Evolutionary conservation across 2,888 invertebrate species (phyloP).

Genomic region (Pherbina coryleti): DNA sequence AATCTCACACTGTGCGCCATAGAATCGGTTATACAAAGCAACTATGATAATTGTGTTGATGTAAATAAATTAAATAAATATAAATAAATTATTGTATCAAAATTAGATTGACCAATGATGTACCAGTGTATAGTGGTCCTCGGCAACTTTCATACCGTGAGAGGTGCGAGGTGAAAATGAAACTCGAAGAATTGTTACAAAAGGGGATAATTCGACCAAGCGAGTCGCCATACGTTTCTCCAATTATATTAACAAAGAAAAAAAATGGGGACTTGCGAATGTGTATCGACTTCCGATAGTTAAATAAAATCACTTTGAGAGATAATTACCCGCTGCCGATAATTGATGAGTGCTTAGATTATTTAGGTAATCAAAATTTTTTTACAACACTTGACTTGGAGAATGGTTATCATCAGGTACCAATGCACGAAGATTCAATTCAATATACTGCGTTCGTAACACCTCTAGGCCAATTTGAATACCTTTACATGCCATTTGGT

Average conservation of each 20-base stretch:
- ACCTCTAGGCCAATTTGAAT: slow-evolving; percentile 49
- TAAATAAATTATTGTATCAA: neutral
- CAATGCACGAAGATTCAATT: slow-evolving; percentile 45
- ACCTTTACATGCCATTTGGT: slow-evolving; percentile 30
- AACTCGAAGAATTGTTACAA: too few relatives aligned
- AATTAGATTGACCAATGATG: neutral
- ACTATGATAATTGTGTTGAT: neutral
- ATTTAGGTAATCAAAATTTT: neutral
- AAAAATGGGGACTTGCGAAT: slow-evolving; percentile 32
- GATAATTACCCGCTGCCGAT: slow-evolving; percentile 21
- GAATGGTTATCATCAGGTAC: slow-evolving; percentile 48
- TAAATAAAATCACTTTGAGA: neutral
- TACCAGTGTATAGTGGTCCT: neutral
- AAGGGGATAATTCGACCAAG: too few relatives aligned
- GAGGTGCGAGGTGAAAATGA: neutral
- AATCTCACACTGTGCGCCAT: too few relatives aligned
- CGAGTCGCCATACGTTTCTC: too few relatives aligned
- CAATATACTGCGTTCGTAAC: slow-evolving; percentile 51
- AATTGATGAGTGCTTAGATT: slow-evolving; percentile 23
- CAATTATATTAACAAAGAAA: slow-evolving; percentile 37
- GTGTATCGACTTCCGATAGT: neutral
- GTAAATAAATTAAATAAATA: neutral
- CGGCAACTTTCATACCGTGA: neutral
- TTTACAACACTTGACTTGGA: neutral
- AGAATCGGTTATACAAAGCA: neutral